phyloP scores from a whole-genome alignment of 1,140 invertebrate species.

The Drosophila mauritiana region DNA sequence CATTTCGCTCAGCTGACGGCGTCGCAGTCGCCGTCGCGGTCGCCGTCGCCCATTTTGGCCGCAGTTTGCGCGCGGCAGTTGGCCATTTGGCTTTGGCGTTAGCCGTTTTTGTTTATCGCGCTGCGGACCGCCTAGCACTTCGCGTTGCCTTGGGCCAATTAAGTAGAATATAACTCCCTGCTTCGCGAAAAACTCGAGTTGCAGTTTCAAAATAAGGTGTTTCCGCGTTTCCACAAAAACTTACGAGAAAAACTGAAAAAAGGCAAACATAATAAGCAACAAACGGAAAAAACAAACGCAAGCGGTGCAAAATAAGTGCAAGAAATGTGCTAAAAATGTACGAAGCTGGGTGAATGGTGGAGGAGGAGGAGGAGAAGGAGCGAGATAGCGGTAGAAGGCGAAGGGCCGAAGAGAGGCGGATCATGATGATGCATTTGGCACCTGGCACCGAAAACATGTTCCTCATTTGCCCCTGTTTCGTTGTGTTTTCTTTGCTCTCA shows the following conservation, averaged over 20 bases:
- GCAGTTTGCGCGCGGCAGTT: slow-evolving; percentile 62
- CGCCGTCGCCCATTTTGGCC: slow-evolving; percentile 53
- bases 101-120: slow-evolving; percentile 36
- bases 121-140: slow-evolving; percentile 6
- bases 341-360: slow-evolving; percentile 51
- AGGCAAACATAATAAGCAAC: slow-evolving; percentile 3
- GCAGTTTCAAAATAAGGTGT: slow-evolving; percentile 14
- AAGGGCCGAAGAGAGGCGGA: slow-evolving; percentile 15
- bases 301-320: slow-evolving; percentile 58
- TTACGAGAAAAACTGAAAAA: slow-evolving; percentile 12
- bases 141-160: slow-evolving; percentile 28
- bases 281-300: slow-evolving; percentile 21
- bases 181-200: slow-evolving; percentile 24
- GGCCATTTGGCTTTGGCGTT: slow-evolving; percentile 52
- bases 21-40: slow-evolving; percentile 15
- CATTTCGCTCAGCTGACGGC: slow-evolving; percentile 32
- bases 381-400: too few relatives aligned
- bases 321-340: slow-evolving; percentile 79
- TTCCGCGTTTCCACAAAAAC: slow-evolving; percentile 11
- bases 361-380: background rate
- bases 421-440: slow-evolving; percentile 78
- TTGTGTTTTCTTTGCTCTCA: slow-evolving; percentile 45
- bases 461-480: background rate
- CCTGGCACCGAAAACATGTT: slow-evolving; percentile 54
- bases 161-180: slow-evolving; percentile 17